Evolutionary conservation across 1,140 invertebrate species (phyloP).

Genomic region (Cecropterus lyciades): DNA sequence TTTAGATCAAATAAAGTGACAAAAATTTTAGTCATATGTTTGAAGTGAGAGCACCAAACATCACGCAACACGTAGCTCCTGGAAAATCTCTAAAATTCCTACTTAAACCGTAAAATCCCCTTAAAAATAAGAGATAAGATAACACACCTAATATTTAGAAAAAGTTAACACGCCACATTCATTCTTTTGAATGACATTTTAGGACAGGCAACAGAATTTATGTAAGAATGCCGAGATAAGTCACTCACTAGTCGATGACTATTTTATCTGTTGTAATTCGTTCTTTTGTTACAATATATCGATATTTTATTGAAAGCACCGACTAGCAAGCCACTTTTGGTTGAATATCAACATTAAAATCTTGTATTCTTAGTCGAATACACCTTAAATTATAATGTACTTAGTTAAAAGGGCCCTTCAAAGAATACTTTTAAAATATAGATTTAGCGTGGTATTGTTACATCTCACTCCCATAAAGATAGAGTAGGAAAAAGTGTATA

Average conservation of each 20-base stretch:
- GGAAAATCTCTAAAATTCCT: not conserved
- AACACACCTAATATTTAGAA: conserved; percentile 7
- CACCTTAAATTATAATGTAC: conserved; percentile 4
- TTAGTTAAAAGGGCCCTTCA: conserved; percentile 8
- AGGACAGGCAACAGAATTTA: conserved; percentile 30
- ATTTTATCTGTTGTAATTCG: too few species aligned
- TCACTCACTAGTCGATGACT: conserved; percentile 5
- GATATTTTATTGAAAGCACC: not conserved
- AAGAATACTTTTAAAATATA: not conserved
- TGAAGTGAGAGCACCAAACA: conserved; percentile 16
- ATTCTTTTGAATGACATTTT: conserved; percentile 6
- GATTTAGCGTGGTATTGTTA: not conserved
- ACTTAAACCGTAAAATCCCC: not conserved
- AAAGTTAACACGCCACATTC: conserved; percentile 14
- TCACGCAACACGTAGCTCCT: not conserved
- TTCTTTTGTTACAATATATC: too few species aligned
- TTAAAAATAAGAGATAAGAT: conserved; percentile 20
- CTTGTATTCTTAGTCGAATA: conserved; percentile 3
- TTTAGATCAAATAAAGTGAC: too few species aligned
- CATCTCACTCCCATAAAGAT: not conserved
- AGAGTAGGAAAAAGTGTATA: too few species aligned
- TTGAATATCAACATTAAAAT: conserved; percentile 13
- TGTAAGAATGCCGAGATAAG: conserved; percentile 29
- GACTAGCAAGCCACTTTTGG: conserved; percentile 3
- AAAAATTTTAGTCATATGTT: too few species aligned